Evolutionary conservation across 2,888 invertebrate species (phyloP).

Genomic region (Zelleria hepariella): DNA sequence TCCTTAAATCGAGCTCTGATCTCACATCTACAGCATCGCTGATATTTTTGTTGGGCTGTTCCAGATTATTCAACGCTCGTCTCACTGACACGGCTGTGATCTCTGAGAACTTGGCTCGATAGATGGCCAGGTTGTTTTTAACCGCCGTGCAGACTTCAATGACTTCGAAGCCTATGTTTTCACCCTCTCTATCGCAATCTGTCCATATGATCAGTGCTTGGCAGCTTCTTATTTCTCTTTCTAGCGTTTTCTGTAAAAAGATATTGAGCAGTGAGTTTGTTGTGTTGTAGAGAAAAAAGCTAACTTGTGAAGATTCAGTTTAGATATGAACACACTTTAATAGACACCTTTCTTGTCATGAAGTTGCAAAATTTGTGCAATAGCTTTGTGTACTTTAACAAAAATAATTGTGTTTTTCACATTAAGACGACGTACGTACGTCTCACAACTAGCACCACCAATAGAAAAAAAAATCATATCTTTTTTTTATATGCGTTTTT

Average conservation of each 20-base stretch:
- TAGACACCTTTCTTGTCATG: too few relatives aligned
- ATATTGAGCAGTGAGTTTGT: too few relatives aligned
- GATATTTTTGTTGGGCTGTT: slow-evolving; percentile 82
- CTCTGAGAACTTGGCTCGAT: slow-evolving; percentile 96
- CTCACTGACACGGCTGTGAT: slow-evolving; percentile 88
- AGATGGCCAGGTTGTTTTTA: slow-evolving; percentile 76
- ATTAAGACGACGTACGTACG: too few relatives aligned
- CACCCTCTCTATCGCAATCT: slow-evolving; percentile 99
- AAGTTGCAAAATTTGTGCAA: too few relatives aligned
- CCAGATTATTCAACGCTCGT: slow-evolving; percentile 85
- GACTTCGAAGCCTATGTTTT: slow-evolving; percentile 98
- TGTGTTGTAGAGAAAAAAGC: too few relatives aligned
- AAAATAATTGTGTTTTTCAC: too few relatives aligned
- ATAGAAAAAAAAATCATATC: too few relatives aligned
- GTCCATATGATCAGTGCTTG: slow-evolving; percentile 96
- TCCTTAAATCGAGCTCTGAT: slow-evolving; percentile 91
- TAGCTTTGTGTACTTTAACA: too few relatives aligned
- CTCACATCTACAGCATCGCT: slow-evolving; percentile 96
- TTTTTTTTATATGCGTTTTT: too few relatives aligned
- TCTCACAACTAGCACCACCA: too few relatives aligned
- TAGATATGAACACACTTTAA: too few relatives aligned
- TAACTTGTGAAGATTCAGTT: too few relatives aligned
- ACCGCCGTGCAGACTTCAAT: slow-evolving; percentile 90
- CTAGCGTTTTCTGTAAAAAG: slow-evolving; percentile 74
- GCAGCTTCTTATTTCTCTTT: slow-evolving; percentile 76